phyloP scores from a whole-genome alignment of 1,140 invertebrate genomes.

The Carcinoscorpius rotundicauda region DNA sequence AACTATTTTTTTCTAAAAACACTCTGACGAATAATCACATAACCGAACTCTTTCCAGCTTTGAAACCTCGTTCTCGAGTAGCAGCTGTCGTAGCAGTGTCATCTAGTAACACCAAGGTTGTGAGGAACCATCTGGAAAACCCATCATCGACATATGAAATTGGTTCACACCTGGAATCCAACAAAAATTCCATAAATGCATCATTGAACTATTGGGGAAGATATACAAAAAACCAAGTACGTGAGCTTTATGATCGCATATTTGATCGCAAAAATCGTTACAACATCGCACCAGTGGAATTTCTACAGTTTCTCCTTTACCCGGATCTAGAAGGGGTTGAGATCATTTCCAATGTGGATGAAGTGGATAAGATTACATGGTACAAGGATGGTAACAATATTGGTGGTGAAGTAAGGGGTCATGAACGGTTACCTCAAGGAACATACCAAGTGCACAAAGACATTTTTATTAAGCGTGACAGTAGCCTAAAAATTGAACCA shows the following conservation, averaged over 20 bases:
- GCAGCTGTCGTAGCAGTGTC: constrained; percentile 81
- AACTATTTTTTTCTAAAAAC: constrained; percentile 75
- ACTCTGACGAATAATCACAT: constrained; percentile 75
- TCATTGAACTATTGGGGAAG: constrained; percentile 84
- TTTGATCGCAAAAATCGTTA: constrained; percentile 86
- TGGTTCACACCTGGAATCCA: constrained; percentile 85
- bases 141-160: constrained; percentile 82
- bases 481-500: constrained; percentile 60
- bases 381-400: constrained; percentile 38
- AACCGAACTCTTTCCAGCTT: constrained; percentile 60
- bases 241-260: constrained; percentile 54
- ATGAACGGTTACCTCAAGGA: constrained; percentile 57
- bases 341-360: constrained; percentile 25
- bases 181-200: constrained; percentile 81
- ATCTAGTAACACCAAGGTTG: constrained; percentile 71
- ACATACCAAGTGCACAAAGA: constrained; percentile 73
- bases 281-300: constrained; percentile 75
- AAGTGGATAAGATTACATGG: constrained; percentile 21
- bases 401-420: constrained; percentile 78
- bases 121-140: constrained; percentile 86
- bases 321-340: constrained; percentile 24
- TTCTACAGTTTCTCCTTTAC: constrained; percentile 57
- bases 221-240: constrained; percentile 19
- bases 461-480: constrained; percentile 77
- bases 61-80: constrained; percentile 75